A percentile compares a stretch with the other conserved stretches of the same genome.
These are phyloP conservation scores for Hermatobates lingyangjiaoensis DNA, from an alignment of 1,140 invertebrate genomes.

Conservation along the genomic window DNA sequence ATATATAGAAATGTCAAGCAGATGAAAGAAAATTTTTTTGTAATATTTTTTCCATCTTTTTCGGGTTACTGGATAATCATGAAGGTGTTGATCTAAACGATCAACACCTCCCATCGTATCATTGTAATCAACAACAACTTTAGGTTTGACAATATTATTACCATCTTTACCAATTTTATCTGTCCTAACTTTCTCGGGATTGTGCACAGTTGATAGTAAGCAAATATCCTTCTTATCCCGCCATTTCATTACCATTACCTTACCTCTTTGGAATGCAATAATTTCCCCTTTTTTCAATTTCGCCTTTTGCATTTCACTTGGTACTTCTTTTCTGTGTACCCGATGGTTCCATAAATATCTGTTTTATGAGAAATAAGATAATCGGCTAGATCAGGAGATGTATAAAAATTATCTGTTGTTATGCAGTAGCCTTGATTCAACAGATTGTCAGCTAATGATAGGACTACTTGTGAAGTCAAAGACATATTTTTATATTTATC, in stretches of 20 bases:
- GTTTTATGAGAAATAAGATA: not conserved
- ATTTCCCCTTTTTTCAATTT: not conserved
- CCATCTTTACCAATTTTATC: too few relatives aligned
- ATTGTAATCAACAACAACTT: too few relatives aligned
- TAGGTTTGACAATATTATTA: too few relatives aligned
- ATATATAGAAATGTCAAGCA: not conserved
- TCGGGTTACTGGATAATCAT: too few relatives aligned
- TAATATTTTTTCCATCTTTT: not conserved
- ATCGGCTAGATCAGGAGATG: not conserved
- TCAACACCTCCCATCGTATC: too few relatives aligned
- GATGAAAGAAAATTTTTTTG: not conserved
- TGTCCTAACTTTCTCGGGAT: too few relatives aligned
- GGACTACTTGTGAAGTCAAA: too few relatives aligned
- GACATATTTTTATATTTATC: not conserved
- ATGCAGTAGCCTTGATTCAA: not conserved
- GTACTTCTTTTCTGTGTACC: not conserved
- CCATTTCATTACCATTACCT: not conserved
- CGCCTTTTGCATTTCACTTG: not conserved
- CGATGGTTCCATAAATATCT: too few relatives aligned
- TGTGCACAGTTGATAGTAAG: not conserved
- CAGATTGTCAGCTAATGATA: too few relatives aligned
- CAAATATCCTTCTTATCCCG: not conserved
- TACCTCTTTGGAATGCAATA: not conserved
- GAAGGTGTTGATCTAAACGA: too few relatives aligned
- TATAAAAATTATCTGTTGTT: not conserved